These are phyloP conservation scores for Eilema griseolum DNA, from an alignment of 2,888 invertebrate species.

Conservation along the genomic window DNA sequence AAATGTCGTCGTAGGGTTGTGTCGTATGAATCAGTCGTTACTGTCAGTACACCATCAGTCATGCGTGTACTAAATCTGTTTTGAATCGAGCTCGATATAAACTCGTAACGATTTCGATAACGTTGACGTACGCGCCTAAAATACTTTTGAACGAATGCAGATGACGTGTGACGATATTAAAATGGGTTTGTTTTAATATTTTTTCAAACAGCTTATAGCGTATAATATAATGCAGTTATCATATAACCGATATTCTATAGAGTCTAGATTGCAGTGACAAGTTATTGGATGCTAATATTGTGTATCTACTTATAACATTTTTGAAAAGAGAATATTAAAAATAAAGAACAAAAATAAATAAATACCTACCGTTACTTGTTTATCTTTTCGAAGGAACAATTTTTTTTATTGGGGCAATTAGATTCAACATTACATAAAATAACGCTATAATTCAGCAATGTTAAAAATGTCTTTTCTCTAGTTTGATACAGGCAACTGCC, in stretches of 20 bases:
- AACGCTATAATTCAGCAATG: no score
- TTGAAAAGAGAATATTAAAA: no score
- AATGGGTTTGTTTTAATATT: constrained; percentile 3
- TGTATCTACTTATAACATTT: background rate
- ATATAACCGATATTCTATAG: background rate
- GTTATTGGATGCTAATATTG: background rate
- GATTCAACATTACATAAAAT: no score
- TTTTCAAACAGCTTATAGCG: background rate
- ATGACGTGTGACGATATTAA: constrained; percentile 23
- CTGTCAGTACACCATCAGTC: constrained; percentile 73
- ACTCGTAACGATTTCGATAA: constrained; percentile 50
- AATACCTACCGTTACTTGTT: no score
- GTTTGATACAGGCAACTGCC: no score
- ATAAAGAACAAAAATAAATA: no score
- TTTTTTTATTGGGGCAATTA: no score
- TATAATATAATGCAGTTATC: background rate
- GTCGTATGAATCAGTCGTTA: constrained; percentile 77
- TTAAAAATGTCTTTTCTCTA: no score
- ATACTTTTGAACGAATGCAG: constrained; percentile 28
- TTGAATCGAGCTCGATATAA: constrained; percentile 53
- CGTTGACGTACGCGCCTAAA: constrained; percentile 40
- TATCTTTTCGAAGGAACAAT: no score
- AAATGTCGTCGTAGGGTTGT: constrained; percentile 75
- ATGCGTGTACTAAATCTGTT: constrained; percentile 72
- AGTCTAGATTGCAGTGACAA: background rate